Percentiles rank a stretch among this genome's conserved stretches.
These are phyloP conservation scores for Hofmannophila pseudospretella DNA, from an alignment of 2,888 invertebrate species.

Conservation along the genomic window DNA sequence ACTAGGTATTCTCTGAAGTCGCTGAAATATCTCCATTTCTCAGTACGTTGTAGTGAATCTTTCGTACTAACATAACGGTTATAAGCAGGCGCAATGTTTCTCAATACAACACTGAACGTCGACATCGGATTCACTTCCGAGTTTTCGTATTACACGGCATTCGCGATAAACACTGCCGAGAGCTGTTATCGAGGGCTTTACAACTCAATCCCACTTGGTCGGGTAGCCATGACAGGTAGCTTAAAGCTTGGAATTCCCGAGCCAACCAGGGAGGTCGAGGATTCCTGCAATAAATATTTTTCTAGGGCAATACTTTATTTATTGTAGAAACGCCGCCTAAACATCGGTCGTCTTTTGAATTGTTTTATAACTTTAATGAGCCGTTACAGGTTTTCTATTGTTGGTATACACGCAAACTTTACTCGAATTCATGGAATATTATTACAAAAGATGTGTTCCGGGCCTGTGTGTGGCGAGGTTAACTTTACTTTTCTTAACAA, in stretches of 20 bases:
- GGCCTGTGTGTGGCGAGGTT: too few species aligned
- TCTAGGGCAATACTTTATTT: constrained; percentile 32
- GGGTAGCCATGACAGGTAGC: constrained; percentile 38
- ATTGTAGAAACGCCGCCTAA: constrained; percentile 20
- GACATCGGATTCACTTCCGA: constrained; percentile 15
- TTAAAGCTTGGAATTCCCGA: constrained; percentile 38
- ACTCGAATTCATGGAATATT: constrained; percentile 4
- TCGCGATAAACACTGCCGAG: constrained; percentile 21
- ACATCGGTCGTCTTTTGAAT: constrained; percentile 20
- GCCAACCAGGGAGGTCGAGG: constrained; percentile 32
- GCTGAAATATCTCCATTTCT: too few species aligned
- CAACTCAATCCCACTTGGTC: constrained; percentile 28
- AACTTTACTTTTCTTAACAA: too few species aligned
- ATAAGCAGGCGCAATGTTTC: constrained; percentile 25
- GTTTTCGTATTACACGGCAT: constrained; percentile 22
- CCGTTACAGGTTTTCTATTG: constrained; percentile 10
- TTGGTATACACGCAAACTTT: too few species aligned
- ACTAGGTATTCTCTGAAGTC: too few species aligned
- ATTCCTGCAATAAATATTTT: constrained; percentile 51
- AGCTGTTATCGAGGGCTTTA: constrained; percentile 25
- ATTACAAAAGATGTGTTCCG: too few species aligned
- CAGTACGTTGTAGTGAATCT: too few species aligned
- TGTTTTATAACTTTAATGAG: constrained; percentile 17
- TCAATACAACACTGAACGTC: constrained; percentile 15
- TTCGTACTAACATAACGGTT: constrained; percentile 12